phyloP scores from a whole-genome alignment of 2,888 invertebrate genomes.

The Drosophila siamana region DNA sequence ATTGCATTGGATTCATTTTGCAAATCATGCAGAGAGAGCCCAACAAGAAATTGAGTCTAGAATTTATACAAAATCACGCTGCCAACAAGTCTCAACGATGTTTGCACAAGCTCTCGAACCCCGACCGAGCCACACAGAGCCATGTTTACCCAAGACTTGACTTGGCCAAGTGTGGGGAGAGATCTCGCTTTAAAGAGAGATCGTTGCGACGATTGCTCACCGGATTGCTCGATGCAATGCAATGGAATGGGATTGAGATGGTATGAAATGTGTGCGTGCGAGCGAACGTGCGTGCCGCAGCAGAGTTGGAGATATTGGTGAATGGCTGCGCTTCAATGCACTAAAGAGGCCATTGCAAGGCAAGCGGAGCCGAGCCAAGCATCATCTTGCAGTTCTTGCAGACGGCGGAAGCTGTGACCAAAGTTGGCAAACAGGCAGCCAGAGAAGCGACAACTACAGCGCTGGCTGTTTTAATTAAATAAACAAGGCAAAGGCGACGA shows the following conservation, averaged over 20 bases:
- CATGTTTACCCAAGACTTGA: slow-evolving; percentile 77
- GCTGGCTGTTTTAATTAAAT: slow-evolving; percentile 75
- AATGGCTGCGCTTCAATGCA: slow-evolving; percentile 76
- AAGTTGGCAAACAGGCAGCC: slow-evolving; percentile 64
- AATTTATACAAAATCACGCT: slow-evolving; percentile 79
- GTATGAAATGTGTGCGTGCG: background rate
- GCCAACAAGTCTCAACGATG: slow-evolving; percentile 82
- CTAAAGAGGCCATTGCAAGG: slow-evolving; percentile 60
- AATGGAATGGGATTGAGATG: background rate
- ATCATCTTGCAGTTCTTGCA: slow-evolving; percentile 24
- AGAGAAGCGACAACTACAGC: slow-evolving; percentile 41
- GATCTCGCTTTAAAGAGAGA: slow-evolving; percentile 34
- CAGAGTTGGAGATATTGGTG: slow-evolving; percentile 62
- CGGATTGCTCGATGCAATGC: background rate
- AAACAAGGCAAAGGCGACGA: slow-evolving; percentile 60
- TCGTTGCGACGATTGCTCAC: slow-evolving; percentile 32
- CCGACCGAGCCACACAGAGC: slow-evolving; percentile 14
- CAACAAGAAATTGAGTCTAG: slow-evolving; percentile 47
- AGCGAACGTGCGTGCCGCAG: slow-evolving; percentile 43
- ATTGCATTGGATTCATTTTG: slow-evolving; percentile 68
- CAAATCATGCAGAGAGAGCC: slow-evolving; percentile 64
- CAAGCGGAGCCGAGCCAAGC: slow-evolving; percentile 6
- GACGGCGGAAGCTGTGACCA: slow-evolving; percentile 78
- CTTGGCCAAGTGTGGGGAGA: slow-evolving; percentile 18
- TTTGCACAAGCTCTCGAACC: slow-evolving; percentile 68